phyloP scores from a whole-genome alignment of 2,888 invertebrate species.

The Dioctria linearis region DNA sequence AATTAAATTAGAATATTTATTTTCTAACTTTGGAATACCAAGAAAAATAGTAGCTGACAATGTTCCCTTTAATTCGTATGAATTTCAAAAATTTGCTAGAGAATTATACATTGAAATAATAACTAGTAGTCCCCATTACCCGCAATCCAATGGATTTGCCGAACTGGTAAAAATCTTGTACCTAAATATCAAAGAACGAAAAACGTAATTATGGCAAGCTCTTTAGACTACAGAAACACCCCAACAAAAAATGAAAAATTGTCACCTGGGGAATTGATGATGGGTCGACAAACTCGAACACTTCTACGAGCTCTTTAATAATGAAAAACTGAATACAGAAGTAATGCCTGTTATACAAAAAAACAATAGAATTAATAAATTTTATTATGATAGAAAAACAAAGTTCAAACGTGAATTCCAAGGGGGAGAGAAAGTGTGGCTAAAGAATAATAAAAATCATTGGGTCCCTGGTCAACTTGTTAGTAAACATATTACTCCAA shows the following conservation, averaged over 20 bases:
- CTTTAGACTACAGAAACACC: background rate
- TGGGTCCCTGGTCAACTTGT: too few species aligned
- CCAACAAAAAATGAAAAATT: slow-evolving; percentile 17
- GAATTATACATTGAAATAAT: slow-evolving; percentile 58
- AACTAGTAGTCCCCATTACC: slow-evolving; percentile 58
- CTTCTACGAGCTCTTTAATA: slow-evolving; percentile 42
- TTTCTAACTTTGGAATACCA: too few species aligned
- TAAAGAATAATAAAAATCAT: too few species aligned
- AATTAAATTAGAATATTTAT: too few species aligned
- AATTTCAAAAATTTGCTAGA: slow-evolving; percentile 60
- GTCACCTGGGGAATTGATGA: slow-evolving; percentile 24
- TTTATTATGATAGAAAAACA: too few species aligned
- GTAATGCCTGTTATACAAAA: too few species aligned
- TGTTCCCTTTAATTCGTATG: slow-evolving; percentile 59
- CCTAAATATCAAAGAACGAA: slow-evolving; percentile 7
- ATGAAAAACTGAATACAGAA: too few species aligned
- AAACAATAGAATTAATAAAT: too few species aligned
- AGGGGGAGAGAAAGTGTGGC: too few species aligned
- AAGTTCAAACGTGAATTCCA: too few species aligned
- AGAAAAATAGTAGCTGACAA: slow-evolving; percentile 60
- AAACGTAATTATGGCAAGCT: background rate
- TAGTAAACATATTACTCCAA: too few species aligned
- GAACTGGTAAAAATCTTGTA: slow-evolving; percentile 28
- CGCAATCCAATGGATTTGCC: slow-evolving; percentile 20
- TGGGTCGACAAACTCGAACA: slow-evolving; percentile 30